Evolutionary conservation across 2,113 vertebrate species (phyloP).

Genomic region (Cinclus cinclus): DNA sequence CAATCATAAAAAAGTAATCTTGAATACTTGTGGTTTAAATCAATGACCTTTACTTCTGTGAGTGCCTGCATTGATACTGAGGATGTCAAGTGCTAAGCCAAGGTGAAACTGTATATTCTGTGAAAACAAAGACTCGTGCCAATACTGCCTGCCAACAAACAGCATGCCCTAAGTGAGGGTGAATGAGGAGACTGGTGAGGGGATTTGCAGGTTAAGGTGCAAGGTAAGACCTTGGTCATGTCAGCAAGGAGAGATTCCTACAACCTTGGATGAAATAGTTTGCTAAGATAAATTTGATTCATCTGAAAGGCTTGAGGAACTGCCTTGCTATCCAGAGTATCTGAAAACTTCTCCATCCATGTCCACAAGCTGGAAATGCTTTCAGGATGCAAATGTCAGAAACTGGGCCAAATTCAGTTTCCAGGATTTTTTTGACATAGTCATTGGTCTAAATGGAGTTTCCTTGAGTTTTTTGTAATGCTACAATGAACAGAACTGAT

Average conservation of each 20-base stretch:
- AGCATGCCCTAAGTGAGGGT: background rate
- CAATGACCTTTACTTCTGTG: constrained; percentile 33
- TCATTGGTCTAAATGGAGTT: background rate
- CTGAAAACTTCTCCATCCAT: background rate
- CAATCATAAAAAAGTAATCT: background rate
- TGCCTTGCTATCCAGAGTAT: background rate
- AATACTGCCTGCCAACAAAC: constrained; percentile 8
- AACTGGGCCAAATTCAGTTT: background rate
- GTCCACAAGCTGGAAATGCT: background rate
- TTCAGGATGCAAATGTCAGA: background rate
- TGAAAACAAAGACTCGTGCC: constrained; percentile 30
- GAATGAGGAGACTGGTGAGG: background rate
- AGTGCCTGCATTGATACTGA: constrained; percentile 2
- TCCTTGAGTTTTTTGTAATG: background rate
- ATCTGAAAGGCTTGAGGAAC: background rate
- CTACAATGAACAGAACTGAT: background rate
- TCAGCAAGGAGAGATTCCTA: background rate
- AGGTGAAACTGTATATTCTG: constrained; percentile 29
- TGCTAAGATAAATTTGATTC: background rate
- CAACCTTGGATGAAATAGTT: background rate
- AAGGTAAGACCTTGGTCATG: background rate
- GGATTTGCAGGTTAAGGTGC: constrained; percentile 17
- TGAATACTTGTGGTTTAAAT: background rate
- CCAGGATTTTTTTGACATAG: background rate
- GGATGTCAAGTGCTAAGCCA: constrained; percentile 25